These are phyloP conservation scores for Lepidurus couesii DNA, from an alignment of 1,140 invertebrate species.

Conservation along the genomic window DNA sequence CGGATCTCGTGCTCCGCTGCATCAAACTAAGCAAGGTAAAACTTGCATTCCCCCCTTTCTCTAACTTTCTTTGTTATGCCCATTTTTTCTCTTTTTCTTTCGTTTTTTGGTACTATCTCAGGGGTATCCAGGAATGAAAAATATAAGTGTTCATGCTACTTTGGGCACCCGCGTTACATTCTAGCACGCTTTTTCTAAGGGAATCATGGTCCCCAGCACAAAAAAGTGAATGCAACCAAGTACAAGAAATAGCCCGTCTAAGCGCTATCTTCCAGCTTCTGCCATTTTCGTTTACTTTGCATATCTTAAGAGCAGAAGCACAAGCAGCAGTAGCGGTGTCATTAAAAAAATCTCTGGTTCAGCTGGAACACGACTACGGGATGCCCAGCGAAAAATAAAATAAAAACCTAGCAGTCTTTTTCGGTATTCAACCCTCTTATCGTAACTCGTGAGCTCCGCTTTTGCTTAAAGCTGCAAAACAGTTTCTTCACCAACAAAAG, in stretches of 20 bases:
- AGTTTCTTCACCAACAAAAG: neutral
- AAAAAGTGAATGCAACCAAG: too few relatives aligned
- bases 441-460: neutral
- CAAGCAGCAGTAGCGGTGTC: too few relatives aligned
- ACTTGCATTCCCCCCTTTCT: neutral
- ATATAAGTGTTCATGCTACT: too few relatives aligned
- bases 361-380: too few relatives aligned
- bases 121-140: too few relatives aligned
- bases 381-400: too few relatives aligned
- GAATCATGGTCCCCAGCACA: too few relatives aligned
- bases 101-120: neutral
- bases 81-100: neutral
- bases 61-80: neutral
- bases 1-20: neutral
- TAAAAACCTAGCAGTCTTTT: too few relatives aligned
- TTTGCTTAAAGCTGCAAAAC: neutral
- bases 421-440: neutral
- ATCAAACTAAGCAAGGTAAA: neutral
- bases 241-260: too few relatives aligned
- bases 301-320: neutral
- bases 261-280: neutral
- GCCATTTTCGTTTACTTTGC: neutral
- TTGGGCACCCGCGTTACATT: too few relatives aligned
- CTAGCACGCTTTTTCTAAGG: too few relatives aligned
- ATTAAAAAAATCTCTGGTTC: too few relatives aligned